Conservation (phyloP, 2,113 vertebrate species). For the Halcyon senegalensis region DNA sequence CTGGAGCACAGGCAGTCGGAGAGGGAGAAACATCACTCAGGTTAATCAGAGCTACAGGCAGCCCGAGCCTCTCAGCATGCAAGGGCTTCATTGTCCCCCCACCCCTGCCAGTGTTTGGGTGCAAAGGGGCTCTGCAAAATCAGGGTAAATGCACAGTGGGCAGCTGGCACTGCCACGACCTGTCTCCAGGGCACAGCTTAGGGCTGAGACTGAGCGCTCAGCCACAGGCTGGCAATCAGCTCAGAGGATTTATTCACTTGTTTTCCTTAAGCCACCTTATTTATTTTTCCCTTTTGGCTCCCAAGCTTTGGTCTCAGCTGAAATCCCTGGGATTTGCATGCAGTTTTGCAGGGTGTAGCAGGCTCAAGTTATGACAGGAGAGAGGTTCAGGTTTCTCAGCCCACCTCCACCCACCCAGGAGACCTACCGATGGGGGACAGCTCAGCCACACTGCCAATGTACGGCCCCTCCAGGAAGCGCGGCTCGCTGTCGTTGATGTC, state of each 20-base stretch:
- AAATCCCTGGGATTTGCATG: conserved; percentile 31
- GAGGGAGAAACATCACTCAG: background rate
- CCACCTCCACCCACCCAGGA: background rate
- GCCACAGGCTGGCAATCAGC: conserved; percentile 45
- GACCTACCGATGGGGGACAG: conserved; percentile 92
- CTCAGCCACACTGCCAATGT: conserved; percentile 95
- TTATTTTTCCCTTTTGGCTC: conserved; percentile 48
- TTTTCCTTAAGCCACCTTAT: conserved; percentile 66
- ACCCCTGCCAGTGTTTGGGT: background rate
- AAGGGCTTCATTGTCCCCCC: background rate
- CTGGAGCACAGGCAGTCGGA: background rate
- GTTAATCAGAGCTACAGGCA: background rate
- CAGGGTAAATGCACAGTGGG: background rate
- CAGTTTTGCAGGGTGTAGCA: rapidly evolving
- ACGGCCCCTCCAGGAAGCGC: conserved; percentile 95
- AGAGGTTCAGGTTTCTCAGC: rapidly evolving
- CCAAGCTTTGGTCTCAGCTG: background rate
- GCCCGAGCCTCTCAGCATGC: rapidly evolving
- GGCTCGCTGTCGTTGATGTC: conserved; percentile 99
- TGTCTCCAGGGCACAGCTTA: background rate
- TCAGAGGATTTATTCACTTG: conserved; percentile 67
- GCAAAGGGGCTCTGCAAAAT: background rate
- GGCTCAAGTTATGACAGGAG: background rate
- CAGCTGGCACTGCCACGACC: background rate
- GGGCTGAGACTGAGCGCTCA: conserved; percentile 34